Conservation (phyloP, 1,140 invertebrate genomes). For the Babylonia areolata region DNA sequence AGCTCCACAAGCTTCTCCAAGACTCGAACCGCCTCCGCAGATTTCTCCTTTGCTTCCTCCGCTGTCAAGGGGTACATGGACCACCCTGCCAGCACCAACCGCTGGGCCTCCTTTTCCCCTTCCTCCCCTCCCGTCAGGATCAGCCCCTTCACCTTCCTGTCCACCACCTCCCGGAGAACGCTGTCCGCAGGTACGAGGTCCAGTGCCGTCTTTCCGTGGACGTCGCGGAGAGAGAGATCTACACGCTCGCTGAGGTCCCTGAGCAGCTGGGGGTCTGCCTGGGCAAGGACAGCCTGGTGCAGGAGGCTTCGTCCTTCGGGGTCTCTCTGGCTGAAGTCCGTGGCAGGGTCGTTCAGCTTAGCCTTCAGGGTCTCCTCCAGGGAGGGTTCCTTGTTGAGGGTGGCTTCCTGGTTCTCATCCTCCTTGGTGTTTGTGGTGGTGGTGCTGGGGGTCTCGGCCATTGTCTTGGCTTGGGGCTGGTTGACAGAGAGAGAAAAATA, state of each 20-base stretch:
- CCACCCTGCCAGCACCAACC: conserved; percentile 54
- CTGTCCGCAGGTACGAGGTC: conserved; percentile 46
- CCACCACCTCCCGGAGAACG: conserved; percentile 29
- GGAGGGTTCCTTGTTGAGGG: too few relatives aligned
- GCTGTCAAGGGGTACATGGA: conserved; percentile 39
- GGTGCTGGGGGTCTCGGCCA: too few relatives aligned
- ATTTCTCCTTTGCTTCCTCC: conserved; percentile 36
- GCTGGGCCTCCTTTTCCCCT: conserved; percentile 43
- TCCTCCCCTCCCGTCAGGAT: conserved; percentile 33
- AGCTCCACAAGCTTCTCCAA: conserved; percentile 30
- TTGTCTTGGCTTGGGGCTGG: too few relatives aligned
- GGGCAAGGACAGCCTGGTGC: conserved; percentile 43
- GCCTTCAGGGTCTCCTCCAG: conserved; percentile 39
- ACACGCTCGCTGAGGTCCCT: conserved; percentile 53
- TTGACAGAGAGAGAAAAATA: too few relatives aligned
- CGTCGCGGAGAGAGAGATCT: conserved; percentile 39
- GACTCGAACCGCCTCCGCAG: conserved; percentile 25
- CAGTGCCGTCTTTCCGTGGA: conserved; percentile 53
- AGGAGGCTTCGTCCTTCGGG: conserved; percentile 50
- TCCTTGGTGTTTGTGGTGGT: too few relatives aligned
- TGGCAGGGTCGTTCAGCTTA: conserved; percentile 35
- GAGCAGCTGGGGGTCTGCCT: conserved; percentile 49
- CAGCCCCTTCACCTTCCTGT: conserved; percentile 44
- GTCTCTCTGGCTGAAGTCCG: conserved; percentile 42
- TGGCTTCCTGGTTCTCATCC: too few relatives aligned